Evolutionary conservation across 2,797 vertebrate species (phyloP).

Genomic region (Helicolenus hilgendorfi): DNA sequence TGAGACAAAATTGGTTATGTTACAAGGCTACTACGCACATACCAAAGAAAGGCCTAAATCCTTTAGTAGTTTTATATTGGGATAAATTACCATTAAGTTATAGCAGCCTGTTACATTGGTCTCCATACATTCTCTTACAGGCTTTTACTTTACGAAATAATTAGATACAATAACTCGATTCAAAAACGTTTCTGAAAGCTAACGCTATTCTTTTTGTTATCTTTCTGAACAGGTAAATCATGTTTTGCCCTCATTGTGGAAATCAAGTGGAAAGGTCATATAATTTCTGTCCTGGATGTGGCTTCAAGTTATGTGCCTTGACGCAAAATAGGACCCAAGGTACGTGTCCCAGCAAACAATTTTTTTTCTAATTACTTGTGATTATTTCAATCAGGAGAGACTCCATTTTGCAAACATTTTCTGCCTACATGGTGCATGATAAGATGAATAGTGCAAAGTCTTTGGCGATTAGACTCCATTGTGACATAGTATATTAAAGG

Average conservation of each 20-base stretch:
- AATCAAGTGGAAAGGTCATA: not conserved
- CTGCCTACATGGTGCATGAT: too few species aligned
- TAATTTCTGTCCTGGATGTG: constrained; percentile 48
- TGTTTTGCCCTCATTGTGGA: constrained; percentile 40
- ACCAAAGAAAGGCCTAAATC: not conserved
- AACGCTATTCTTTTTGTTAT: not conserved
- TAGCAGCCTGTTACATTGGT: not conserved
- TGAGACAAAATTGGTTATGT: not conserved
- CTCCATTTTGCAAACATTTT: too few species aligned
- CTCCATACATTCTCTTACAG: not conserved
- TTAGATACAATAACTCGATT: too few species aligned
- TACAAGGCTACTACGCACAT: not conserved
- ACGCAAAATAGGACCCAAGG: not conserved
- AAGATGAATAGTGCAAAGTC: too few species aligned
- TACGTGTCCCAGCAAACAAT: not conserved
- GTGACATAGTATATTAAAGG: too few species aligned
- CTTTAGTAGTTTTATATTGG: not conserved
- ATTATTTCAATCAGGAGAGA: too few species aligned
- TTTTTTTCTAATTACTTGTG: not conserved
- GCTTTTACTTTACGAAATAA: not conserved
- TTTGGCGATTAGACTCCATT: too few species aligned
- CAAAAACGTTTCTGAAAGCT: not conserved
- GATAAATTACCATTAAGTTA: not conserved
- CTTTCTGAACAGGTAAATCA: constrained; percentile 33
- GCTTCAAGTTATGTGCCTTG: not conserved